These are phyloP conservation scores for Orientallactaga sibirica DNA, from an alignment of 2,797 vertebrate species.

Conservation along the genomic window DNA sequence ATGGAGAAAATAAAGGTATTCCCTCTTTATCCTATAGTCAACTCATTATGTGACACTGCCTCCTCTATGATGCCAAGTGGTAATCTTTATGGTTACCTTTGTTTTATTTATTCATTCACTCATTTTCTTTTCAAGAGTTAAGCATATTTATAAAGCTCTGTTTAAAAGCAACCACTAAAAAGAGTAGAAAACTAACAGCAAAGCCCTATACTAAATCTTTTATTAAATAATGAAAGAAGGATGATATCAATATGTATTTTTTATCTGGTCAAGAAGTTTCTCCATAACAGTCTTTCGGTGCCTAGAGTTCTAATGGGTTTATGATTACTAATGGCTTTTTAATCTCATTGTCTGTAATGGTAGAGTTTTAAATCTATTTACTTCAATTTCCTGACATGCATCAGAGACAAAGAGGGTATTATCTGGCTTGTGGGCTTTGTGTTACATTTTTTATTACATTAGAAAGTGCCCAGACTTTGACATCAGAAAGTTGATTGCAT, in stretches of 20 bases:
- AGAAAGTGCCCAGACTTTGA: slow-evolving; percentile 82
- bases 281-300: slow-evolving; percentile 79
- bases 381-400: slow-evolving; percentile 86
- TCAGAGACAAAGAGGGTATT: slow-evolving; percentile 83
- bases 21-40: neutral
- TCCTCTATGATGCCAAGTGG: neutral
- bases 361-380: slow-evolving; percentile 88
- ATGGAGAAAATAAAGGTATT: neutral
- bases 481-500: slow-evolving; percentile 74
- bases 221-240: slow-evolving; percentile 85
- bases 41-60: neutral
- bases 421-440: slow-evolving; percentile 82
- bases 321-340: slow-evolving; percentile 88
- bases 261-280: slow-evolving; percentile 85
- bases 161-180: slow-evolving; percentile 71
- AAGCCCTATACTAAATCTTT: slow-evolving; percentile 78
- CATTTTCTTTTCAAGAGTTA: slow-evolving; percentile 31
- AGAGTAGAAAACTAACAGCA: slow-evolving; percentile 30
- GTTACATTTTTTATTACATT: slow-evolving; percentile 86
- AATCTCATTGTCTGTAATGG: slow-evolving; percentile 86
- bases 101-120: neutral
- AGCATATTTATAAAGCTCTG: slow-evolving; percentile 20
- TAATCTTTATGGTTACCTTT: neutral
- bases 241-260: slow-evolving; percentile 85
- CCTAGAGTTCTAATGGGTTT: slow-evolving; percentile 80